Evolutionary conservation across 2,113 vertebrate genomes (phyloP).

Genomic region (Trogon melanurus): DNA sequence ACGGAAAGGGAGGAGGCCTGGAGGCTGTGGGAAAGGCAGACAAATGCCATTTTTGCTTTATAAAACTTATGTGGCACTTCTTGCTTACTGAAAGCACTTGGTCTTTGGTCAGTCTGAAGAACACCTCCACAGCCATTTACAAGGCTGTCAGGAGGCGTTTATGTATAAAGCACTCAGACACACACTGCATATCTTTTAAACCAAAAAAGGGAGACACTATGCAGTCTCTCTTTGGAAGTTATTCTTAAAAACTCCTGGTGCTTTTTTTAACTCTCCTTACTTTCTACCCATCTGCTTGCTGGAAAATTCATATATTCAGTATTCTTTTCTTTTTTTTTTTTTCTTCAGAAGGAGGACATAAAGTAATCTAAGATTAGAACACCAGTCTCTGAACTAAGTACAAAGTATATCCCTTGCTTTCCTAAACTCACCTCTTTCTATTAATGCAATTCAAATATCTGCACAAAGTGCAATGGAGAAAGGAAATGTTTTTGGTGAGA

Average conservation of each 20-base stretch:
- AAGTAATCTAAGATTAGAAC: background rate
- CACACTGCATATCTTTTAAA: background rate
- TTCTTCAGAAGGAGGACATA: background rate
- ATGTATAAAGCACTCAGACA: background rate
- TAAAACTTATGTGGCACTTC: background rate
- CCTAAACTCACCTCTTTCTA: background rate
- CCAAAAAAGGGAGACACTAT: background rate
- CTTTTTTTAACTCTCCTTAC: background rate
- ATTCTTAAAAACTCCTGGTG: background rate
- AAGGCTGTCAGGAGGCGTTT: background rate
- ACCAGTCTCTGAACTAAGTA: background rate
- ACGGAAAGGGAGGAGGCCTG: background rate
- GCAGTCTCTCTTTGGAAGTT: background rate
- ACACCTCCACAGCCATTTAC: background rate
- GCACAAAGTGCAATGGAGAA: background rate
- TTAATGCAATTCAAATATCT: background rate
- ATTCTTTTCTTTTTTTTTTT: background rate
- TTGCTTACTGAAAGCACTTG: background rate
- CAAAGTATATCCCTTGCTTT: background rate
- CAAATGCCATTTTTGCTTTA: background rate
- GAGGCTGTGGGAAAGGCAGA: background rate
- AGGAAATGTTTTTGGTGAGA: background rate
- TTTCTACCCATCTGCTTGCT: background rate
- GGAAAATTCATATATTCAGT: background rate
- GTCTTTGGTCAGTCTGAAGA: background rate